Evolutionary conservation across 2,888 invertebrate genomes (phyloP).

Genomic region (Epiblema foenella): DNA sequence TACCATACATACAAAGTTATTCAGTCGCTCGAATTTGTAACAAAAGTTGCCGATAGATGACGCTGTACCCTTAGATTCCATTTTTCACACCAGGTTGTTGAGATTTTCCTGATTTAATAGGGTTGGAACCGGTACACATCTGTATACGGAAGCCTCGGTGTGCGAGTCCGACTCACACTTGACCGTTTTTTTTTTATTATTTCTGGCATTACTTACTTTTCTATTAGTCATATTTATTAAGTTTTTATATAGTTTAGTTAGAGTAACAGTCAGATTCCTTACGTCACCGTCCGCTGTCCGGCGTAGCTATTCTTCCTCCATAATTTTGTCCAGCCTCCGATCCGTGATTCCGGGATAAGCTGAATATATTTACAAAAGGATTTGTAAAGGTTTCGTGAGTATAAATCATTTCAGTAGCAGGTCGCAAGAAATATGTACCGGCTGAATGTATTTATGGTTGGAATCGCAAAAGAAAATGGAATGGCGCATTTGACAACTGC

Average conservation of each 20-base stretch:
- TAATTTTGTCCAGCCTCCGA: slow-evolving; percentile 36
- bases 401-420: slow-evolving; percentile 48
- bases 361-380: slow-evolving; percentile 39
- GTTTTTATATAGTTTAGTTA: background rate
- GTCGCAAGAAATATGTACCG: slow-evolving; percentile 46
- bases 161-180: too few species aligned
- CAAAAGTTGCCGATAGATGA: too few species aligned
- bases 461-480: slow-evolving; percentile 35
- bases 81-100: too few species aligned
- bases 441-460: slow-evolving; percentile 46
- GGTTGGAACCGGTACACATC: too few species aligned
- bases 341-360: slow-evolving; percentile 36
- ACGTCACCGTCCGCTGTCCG: slow-evolving; percentile 25
- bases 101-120: too few species aligned
- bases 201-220: too few species aligned
- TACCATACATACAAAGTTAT: too few species aligned
- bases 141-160: too few species aligned
- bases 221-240: too few species aligned
- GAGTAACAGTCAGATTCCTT: slow-evolving; percentile 17
- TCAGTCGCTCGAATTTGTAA: too few species aligned
- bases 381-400: slow-evolving; percentile 38
- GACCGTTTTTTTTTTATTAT: too few species aligned
- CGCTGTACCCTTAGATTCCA: too few species aligned
- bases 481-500: slow-evolving; percentile 18
- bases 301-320: slow-evolving; percentile 20